A percentile compares a stretch with the other conserved stretches of the same genome.
phyloP scores from a whole-genome alignment of 2,888 invertebrate species.

The Leptinotarsa juncta region DNA sequence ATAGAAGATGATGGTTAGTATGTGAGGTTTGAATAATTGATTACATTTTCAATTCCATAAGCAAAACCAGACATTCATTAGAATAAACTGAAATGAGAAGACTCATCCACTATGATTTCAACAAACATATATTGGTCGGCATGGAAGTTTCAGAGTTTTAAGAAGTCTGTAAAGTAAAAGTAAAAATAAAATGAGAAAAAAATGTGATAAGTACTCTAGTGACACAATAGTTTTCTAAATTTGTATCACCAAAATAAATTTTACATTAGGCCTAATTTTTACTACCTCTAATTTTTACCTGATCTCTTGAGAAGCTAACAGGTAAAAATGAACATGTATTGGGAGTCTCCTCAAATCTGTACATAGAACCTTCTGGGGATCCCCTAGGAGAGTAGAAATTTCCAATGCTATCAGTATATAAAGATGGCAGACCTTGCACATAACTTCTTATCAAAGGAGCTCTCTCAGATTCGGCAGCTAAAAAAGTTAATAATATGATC shows the following conservation, averaged over 20 bases:
- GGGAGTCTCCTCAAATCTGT: slow-evolving; percentile 46
- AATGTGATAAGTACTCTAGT: no score
- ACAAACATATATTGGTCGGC: no score
- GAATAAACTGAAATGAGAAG: neutral
- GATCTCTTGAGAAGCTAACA: slow-evolving; percentile 55
- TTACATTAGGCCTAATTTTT: no score
- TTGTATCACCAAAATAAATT: no score
- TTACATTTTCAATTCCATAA: neutral
- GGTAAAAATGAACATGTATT: slow-evolving; percentile 48
- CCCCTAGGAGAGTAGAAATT: slow-evolving; percentile 82
- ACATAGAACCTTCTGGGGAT: slow-evolving; percentile 71
- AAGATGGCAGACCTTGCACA: slow-evolving; percentile 64
- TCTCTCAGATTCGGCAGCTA: slow-evolving; percentile 63
- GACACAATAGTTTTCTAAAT: no score
- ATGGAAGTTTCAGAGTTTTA: no score
- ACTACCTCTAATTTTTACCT: slow-evolving; percentile 47
- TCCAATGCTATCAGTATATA: slow-evolving; percentile 74
- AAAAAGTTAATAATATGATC: slow-evolving; percentile 18
- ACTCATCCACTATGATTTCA: no score
- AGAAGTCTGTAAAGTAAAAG: no score
- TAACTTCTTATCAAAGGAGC: slow-evolving; percentile 67
- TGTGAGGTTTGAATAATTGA: slow-evolving; percentile 1
- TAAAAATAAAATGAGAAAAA: no score
- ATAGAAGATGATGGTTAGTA: neutral
- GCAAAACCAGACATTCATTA: neutral